A percentile compares a stretch with the other conserved stretches of the same genome.
Conservation (phyloP, 2,888 invertebrate genomes). For the Hyppa rectilinea region DNA sequence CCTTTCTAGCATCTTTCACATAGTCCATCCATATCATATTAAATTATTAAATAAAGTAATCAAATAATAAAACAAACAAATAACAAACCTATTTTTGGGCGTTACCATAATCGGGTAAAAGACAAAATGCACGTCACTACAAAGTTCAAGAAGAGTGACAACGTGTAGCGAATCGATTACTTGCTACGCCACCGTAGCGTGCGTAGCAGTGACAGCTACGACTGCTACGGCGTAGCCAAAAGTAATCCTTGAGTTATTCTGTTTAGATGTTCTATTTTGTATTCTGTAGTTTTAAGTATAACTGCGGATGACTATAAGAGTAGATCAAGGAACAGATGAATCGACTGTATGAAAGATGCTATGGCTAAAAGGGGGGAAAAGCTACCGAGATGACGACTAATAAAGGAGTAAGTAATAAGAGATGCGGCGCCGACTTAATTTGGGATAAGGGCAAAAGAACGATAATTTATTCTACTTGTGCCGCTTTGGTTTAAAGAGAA, state of each 20-base stretch:
- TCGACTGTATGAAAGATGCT: neutral
- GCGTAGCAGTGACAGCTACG: conserved; percentile 43
- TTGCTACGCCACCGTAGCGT: conserved; percentile 45
- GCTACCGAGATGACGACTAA: too few relatives aligned
- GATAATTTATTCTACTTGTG: neutral
- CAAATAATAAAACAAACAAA: neutral
- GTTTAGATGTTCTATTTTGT: neutral
- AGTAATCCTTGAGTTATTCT: conserved; percentile 41
- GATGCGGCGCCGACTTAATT: neutral
- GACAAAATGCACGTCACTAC: neutral
- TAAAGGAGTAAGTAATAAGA: neutral
- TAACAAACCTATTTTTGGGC: neutral
- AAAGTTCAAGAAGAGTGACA: conserved; percentile 2
- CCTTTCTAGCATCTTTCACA: neutral
- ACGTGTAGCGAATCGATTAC: conserved; percentile 37
- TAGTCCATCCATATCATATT: neutral
- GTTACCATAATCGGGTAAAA: neutral
- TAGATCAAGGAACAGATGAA: neutral
- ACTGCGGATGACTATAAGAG: neutral
- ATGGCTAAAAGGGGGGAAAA: neutral
- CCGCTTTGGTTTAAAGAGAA: neutral
- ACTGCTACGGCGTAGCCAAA: conserved; percentile 47
- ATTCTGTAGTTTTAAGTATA: neutral
- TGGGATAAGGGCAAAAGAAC: neutral
- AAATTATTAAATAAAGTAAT: neutral